These are phyloP conservation scores for Cochlearius cochlearius DNA, from an alignment of 2,113 vertebrate genomes.

Conservation along the genomic window DNA sequence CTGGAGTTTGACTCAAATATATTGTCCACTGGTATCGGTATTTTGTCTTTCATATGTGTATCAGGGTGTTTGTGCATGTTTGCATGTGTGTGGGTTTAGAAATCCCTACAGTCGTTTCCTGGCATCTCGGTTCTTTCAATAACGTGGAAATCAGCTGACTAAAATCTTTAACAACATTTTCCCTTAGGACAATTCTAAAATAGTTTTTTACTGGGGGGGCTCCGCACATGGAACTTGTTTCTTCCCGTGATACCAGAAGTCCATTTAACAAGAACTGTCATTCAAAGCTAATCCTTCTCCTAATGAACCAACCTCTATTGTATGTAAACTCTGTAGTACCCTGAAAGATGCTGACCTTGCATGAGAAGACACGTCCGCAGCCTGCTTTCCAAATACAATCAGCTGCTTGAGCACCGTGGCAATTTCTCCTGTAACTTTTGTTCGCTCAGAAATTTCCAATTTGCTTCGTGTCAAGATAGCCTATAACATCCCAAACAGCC, in stretches of 20 bases:
- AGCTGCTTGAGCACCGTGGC: neutral
- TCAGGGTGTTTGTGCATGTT: neutral
- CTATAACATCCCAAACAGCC: neutral
- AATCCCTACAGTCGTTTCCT: neutral
- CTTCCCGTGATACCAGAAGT: neutral
- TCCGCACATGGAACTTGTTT: neutral
- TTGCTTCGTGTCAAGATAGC: neutral
- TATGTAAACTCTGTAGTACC: neutral
- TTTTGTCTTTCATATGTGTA: neutral
- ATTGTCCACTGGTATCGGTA: neutral
- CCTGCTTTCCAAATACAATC: neutral
- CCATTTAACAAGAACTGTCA: neutral
- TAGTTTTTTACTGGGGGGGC: neutral
- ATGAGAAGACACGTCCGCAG: neutral
- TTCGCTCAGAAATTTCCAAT: neutral
- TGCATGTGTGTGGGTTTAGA: neutral
- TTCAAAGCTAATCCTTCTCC: neutral
- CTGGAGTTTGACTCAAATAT: neutral
- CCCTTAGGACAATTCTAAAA: neutral
- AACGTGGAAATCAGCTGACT: neutral
- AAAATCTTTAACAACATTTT: neutral
- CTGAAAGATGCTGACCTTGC: conserved; percentile 10
- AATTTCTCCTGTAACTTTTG: neutral
- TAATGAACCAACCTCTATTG: neutral
- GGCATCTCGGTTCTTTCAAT: neutral